Percentiles rank a stretch among this genome's conserved stretches.
phyloP scores from a whole-genome alignment of 1,140 invertebrate genomes.

The Nomia melanderi region DNA sequence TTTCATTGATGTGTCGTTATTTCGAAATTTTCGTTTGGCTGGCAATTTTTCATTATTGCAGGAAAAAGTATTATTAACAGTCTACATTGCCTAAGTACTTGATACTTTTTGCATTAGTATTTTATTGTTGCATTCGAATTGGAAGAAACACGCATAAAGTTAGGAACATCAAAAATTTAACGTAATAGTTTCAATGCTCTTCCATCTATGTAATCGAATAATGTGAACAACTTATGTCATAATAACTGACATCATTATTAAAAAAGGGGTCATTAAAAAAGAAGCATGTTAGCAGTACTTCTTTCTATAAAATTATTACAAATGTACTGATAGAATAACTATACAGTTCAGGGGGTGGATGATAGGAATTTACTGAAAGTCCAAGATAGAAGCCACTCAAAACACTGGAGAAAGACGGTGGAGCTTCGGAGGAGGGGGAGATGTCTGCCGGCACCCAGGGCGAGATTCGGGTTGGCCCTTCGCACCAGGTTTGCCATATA shows the following conservation, averaged over 20 bases:
- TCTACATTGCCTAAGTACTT: neutral
- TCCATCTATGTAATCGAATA: neutral
- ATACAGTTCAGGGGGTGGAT: conserved; percentile 78
- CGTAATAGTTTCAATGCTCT: neutral
- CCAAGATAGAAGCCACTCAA: conserved; percentile 78
- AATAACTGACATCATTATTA: conserved; percentile 49
- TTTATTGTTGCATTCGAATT: neutral
- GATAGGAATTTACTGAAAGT: conserved; percentile 79
- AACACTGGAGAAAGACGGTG: conserved; percentile 81
- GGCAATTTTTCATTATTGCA: neutral
- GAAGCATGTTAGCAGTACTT: conserved; percentile 62
- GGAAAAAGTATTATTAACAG: neutral
- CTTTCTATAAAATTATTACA: conserved; percentile 45
- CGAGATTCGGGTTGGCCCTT: conserved; percentile 96
- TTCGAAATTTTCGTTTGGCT: too few species aligned
- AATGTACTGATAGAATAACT: conserved; percentile 70
- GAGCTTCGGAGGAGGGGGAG: conserved; percentile 81
- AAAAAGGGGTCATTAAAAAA: conserved; percentile 38
- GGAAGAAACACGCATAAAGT: neutral
- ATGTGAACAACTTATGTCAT: conserved; percentile 17
- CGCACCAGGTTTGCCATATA: conserved; percentile 90
- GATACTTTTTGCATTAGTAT: neutral
- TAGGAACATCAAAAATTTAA: neutral
- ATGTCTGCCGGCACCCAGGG: conserved; percentile 92
- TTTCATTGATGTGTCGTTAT: too few species aligned